Conservation (phyloP, 2,797 vertebrate species). For the Anguilla anguilla region DNA sequence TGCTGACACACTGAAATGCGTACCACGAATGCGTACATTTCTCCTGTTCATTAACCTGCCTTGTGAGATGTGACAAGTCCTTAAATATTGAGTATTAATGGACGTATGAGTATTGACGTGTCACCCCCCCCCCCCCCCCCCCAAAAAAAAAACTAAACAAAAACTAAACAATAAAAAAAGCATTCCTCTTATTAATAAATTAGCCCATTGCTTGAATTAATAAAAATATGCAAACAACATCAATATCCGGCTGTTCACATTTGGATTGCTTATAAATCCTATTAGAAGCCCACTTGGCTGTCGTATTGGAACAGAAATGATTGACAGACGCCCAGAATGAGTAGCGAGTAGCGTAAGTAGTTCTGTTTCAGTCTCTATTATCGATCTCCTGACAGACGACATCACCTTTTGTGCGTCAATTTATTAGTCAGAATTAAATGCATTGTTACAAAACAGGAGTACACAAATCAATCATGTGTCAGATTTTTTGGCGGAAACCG, state of each 20-base stretch:
- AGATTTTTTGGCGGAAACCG: not conserved
- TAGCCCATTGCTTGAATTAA: conserved; percentile 12
- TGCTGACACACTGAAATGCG: not conserved
- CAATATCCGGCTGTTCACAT: not conserved
- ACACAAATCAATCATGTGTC: not conserved
- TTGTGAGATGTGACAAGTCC: not conserved
- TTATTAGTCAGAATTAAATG: not conserved
- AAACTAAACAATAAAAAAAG: not conserved
- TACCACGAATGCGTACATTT: not conserved
- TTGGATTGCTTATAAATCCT: conserved; percentile 8
- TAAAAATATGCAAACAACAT: not conserved
- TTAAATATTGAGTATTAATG: not conserved
- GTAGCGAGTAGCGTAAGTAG: not conserved
- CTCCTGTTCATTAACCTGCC: not conserved
- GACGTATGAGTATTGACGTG: not conserved
- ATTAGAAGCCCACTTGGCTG: not conserved
- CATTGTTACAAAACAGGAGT: not conserved
- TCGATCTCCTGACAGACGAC: not conserved
- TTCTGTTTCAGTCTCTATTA: conserved; percentile 4
- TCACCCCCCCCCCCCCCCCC: too few species aligned
- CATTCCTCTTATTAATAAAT: conserved; percentile 11
- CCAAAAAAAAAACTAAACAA: too few species aligned
- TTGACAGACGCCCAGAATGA: conserved; percentile 19
- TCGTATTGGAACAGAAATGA: not conserved
- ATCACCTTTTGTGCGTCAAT: not conserved